Percentiles rank a stretch among this genome's conserved stretches.
phyloP scores from a whole-genome alignment of 2,113 vertebrate genomes.

The Cariama cristata region DNA sequence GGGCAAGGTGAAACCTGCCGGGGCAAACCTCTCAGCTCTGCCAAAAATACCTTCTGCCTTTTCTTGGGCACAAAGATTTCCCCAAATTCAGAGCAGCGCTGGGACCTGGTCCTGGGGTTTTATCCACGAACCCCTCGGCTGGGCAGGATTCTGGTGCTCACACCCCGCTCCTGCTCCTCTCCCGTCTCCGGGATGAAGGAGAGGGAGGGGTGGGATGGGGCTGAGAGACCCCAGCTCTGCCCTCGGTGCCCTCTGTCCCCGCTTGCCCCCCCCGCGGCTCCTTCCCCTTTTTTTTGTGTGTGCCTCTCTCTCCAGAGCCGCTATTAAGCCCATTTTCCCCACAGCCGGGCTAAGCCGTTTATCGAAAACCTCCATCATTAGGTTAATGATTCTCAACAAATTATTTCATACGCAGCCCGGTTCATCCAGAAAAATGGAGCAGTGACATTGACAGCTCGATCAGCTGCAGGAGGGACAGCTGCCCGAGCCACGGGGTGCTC shows the following conservation, averaged over 20 bases:
- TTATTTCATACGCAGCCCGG: slow-evolving; percentile 37
- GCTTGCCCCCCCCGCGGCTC: rapidly evolving
- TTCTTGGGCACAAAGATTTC: neutral
- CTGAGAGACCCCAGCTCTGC: neutral
- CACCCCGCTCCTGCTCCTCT: neutral
- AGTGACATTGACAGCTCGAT: neutral
- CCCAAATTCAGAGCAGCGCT: neutral
- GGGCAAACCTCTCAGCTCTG: neutral
- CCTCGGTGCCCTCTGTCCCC: rapidly evolving
- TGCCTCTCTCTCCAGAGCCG: neutral
- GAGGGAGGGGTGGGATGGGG: neutral
- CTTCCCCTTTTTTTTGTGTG: neutral
- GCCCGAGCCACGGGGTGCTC: rapidly evolving
- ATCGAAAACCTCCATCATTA: slow-evolving; percentile 71
- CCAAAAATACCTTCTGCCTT: neutral
- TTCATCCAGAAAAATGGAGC: slow-evolving; percentile 63
- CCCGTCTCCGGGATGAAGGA: rapidly evolving
- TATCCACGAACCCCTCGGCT: rapidly evolving
- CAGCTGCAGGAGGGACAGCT: neutral
- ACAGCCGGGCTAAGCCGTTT: slow-evolving; percentile 60
- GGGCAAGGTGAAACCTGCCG: neutral
- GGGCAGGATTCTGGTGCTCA: neutral
- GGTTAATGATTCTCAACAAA: slow-evolving; percentile 77
- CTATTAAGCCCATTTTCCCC: slow-evolving; percentile 45
- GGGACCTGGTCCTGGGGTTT: neutral